Percentiles rank a stretch among this genome's conserved stretches.
Conservation (phyloP, 2,888 invertebrate species). For the Apeira syringaria region DNA sequence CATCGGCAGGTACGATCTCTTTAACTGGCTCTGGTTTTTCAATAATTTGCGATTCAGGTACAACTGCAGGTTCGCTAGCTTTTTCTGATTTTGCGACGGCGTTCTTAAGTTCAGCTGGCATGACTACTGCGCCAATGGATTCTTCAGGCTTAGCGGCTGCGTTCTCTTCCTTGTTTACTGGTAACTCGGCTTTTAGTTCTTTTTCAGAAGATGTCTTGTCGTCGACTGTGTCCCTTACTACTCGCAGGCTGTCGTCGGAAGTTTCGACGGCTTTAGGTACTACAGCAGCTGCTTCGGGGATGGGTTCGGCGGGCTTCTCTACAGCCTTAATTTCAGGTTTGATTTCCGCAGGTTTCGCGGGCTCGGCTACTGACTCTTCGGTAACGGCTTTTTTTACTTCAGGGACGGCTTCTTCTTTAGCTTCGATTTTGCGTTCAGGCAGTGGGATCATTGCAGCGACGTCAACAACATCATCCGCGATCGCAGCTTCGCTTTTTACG, state of each 20-base stretch:
- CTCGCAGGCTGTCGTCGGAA: constrained; percentile 52
- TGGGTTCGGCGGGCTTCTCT: constrained; percentile 23
- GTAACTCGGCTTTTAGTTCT: constrained; percentile 31
- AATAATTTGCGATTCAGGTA: background rate
- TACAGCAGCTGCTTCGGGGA: constrained; percentile 13
- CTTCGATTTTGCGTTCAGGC: background rate
- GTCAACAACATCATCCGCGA: constrained; percentile 13
- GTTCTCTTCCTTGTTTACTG: constrained; percentile 30
- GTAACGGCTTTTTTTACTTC: constrained; percentile 36
- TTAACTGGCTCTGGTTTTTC: background rate
- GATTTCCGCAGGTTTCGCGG: constrained; percentile 15
- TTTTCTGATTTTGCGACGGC: constrained; percentile 9
- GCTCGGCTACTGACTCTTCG: constrained; percentile 6
- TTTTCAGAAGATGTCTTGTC: constrained; percentile 30
- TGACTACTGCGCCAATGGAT: too few relatives aligned
- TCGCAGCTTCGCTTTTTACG: constrained; percentile 5
- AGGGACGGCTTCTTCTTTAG: constrained; percentile 21
- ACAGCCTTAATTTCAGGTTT: constrained; percentile 22
- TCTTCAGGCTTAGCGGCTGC: constrained; percentile 10
- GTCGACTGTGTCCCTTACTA: constrained; percentile 66
- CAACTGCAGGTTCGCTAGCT: background rate
- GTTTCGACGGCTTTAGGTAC: constrained; percentile 7
- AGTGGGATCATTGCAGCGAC: constrained; percentile 3
- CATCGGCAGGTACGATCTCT: background rate
- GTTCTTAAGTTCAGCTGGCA: constrained; percentile 2